A percentile compares a stretch with the other conserved stretches of the same genome.
These are phyloP conservation scores for Camptogramma bilineatum DNA, from an alignment of 2,888 invertebrate species.

Conservation along the genomic window DNA sequence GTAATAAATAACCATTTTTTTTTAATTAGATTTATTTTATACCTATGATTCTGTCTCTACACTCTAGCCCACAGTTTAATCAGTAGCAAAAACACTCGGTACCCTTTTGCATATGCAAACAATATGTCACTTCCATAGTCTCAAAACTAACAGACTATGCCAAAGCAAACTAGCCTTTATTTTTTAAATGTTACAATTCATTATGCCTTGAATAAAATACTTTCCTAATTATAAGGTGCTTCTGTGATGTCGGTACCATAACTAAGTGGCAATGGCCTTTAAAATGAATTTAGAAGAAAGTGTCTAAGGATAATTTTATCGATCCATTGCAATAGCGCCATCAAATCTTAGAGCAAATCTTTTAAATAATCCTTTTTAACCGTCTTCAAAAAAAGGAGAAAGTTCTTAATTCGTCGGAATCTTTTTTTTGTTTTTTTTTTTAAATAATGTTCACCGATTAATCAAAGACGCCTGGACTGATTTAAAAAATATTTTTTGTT, in stretches of 20 bases:
- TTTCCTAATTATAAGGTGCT: conserved; percentile 20
- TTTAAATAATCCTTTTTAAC: too few species aligned
- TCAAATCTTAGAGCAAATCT: too few species aligned
- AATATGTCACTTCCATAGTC: conserved; percentile 65
- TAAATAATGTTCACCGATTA: too few species aligned
- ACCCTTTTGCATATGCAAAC: conserved; percentile 81
- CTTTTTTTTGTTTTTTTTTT: too few species aligned
- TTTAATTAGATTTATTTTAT: background rate
- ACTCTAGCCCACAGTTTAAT: conserved; percentile 69
- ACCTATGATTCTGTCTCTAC: conserved; percentile 48
- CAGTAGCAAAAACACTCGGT: conserved; percentile 79
- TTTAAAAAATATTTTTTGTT: too few species aligned
- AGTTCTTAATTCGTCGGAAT: too few species aligned
- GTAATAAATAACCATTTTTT: background rate
- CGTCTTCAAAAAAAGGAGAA: too few species aligned
- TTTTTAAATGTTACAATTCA: background rate
- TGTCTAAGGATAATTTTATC: background rate
- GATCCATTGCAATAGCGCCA: too few species aligned
- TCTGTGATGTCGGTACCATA: conserved; percentile 11
- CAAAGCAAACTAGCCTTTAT: conserved; percentile 15
- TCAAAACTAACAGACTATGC: conserved; percentile 25
- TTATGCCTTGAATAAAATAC: background rate
- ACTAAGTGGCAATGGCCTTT: conserved; percentile 8
- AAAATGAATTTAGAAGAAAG: background rate
- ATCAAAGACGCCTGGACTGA: too few species aligned